Percentiles rank a stretch among this genome's conserved stretches.
Evolutionary conservation across 2,113 vertebrate species (phyloP).

Genomic region (Oreochromis tanganicae): DNA sequence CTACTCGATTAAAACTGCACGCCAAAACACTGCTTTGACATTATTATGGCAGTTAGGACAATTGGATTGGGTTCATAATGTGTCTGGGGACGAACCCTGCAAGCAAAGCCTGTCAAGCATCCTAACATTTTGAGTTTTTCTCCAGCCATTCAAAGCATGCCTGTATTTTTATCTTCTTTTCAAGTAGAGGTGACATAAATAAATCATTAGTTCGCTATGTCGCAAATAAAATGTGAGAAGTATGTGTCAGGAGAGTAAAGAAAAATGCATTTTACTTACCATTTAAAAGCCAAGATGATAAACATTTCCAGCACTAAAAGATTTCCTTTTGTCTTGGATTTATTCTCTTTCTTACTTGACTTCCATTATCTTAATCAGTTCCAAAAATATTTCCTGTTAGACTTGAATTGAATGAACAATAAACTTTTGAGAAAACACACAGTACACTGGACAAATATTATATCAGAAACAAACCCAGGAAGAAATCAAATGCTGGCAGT

Average conservation of each 20-base stretch:
- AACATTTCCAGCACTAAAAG: not conserved
- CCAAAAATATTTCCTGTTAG: not conserved
- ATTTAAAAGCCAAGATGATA: not conserved
- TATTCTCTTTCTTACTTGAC: not conserved
- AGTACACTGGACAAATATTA: not conserved
- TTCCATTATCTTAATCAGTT: not conserved
- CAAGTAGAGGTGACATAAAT: not conserved
- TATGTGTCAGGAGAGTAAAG: not conserved
- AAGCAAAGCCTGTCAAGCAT: not conserved
- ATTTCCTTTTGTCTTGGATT: not conserved
- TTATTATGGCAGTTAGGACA: not conserved
- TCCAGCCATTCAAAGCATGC: not conserved
- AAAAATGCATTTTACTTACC: not conserved
- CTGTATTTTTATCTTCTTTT: not conserved
- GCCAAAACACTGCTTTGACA: not conserved
- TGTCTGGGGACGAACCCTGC: accelerated
- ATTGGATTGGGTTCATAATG: not conserved
- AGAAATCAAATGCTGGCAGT: not conserved
- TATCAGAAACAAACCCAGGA: not conserved
- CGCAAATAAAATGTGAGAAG: not conserved
- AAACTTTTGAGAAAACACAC: not conserved
- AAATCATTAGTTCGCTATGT: not conserved
- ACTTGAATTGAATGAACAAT: not conserved
- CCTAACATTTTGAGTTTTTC: not conserved
- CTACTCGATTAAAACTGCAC: not conserved